A percentile compares a stretch with the other conserved stretches of the same genome.
Evolutionary conservation across 2,113 vertebrate genomes (phyloP).

Genomic region (Columba janthina): DNA sequence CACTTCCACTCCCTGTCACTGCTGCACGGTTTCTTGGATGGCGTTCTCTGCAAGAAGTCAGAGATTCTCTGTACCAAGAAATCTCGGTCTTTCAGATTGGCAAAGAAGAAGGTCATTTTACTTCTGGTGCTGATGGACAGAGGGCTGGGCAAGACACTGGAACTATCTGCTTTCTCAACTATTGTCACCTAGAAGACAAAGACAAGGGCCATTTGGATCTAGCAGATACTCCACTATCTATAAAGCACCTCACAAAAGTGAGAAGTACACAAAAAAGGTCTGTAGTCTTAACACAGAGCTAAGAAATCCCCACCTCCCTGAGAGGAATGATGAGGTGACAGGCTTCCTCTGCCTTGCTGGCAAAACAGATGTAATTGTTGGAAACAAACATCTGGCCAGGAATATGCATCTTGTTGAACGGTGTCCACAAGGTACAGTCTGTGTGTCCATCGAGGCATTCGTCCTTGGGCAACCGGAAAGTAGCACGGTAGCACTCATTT

Average conservation of each 20-base stretch:
- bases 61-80: constrained; percentile 96
- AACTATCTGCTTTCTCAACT: constrained; percentile 97
- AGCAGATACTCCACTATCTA: neutral
- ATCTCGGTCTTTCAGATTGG: constrained; percentile 94
- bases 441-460: constrained; percentile 96
- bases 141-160: constrained; percentile 92
- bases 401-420: constrained; percentile 94
- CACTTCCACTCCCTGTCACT: constrained; percentile 51
- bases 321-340: constrained; percentile 96
- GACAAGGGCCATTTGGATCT: neutral
- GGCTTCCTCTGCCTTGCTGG: constrained; percentile 90
- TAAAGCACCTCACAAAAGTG: neutral
- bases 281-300: neutral
- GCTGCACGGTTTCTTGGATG: constrained; percentile 75
- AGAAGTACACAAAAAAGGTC: neutral
- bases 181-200: constrained; percentile 86
- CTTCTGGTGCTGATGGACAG: constrained; percentile 97
- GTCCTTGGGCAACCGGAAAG: constrained; percentile 89
- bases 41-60: constrained; percentile 94
- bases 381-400: constrained; percentile 97
- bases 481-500: constrained; percentile 90
- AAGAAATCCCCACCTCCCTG: constrained; percentile 82
- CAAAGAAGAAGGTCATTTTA: constrained; percentile 98
- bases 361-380: constrained; percentile 97
- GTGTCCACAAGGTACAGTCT: constrained; percentile 94